Evolutionary conservation across 2,888 invertebrate genomes (phyloP).

Genomic region (Folsomia manolachei): DNA sequence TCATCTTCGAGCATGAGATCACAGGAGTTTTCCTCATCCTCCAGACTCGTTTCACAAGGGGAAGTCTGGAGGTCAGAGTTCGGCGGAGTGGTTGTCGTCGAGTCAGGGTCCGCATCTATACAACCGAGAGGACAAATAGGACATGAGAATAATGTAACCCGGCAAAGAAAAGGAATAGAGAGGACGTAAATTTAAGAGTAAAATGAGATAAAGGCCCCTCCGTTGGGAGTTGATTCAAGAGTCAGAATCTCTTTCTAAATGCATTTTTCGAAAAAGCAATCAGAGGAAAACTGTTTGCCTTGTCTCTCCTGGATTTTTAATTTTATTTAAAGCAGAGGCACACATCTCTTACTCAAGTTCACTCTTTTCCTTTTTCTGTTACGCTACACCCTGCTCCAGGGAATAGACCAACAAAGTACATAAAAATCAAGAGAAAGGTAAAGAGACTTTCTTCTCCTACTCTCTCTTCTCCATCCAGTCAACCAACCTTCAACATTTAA

Average conservation of each 20-base stretch:
- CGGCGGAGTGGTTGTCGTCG: constrained; percentile 51
- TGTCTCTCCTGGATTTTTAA: constrained; percentile 41
- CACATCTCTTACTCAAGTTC: too few relatives aligned
- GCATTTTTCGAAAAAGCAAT: constrained; percentile 35
- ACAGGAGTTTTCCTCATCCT: constrained; percentile 51
- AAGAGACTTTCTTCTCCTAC: constrained; percentile 2
- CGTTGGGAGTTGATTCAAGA: constrained; percentile 30
- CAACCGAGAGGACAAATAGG: background rate
- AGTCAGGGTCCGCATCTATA: constrained; percentile 50
- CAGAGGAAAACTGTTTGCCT: constrained; percentile 40
- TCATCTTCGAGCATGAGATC: constrained; percentile 51
- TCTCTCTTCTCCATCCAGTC: too few relatives aligned
- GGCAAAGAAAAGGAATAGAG: constrained; percentile 10
- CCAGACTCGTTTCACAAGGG: constrained; percentile 49
- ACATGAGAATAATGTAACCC: too few relatives aligned
- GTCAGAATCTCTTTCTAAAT: constrained; percentile 11
- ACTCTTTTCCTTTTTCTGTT: too few relatives aligned
- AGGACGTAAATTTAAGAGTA: background rate
- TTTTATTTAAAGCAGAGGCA: constrained; percentile 41
- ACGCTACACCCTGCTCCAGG: constrained; percentile 3
- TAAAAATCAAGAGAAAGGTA: constrained; percentile 22
- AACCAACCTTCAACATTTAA: constrained; percentile 12
- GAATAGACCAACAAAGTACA: constrained; percentile 9
- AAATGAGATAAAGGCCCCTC: constrained; percentile 15
- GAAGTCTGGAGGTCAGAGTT: constrained; percentile 51